phyloP scores from a whole-genome alignment of 2,113 vertebrate species.

The Dryoscopus gambensis region DNA sequence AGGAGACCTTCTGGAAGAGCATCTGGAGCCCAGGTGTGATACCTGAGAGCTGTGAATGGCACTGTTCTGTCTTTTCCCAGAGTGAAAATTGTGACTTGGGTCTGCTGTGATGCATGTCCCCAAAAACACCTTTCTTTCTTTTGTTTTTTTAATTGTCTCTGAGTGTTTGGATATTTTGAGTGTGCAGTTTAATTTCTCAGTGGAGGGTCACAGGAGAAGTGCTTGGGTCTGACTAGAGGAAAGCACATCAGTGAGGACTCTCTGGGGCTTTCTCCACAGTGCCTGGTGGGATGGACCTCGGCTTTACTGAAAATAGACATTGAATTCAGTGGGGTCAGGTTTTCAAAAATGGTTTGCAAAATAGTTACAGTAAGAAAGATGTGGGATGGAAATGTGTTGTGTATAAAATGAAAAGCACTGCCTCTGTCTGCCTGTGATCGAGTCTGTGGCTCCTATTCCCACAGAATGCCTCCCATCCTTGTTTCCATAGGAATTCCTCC shows the following conservation, averaged over 20 bases:
- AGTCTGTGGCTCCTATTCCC: background rate
- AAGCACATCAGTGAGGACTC: background rate
- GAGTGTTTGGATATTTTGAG: background rate
- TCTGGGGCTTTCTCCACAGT: background rate
- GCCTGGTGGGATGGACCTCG: background rate
- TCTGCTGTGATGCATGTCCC: too few relatives aligned
- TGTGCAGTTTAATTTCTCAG: background rate
- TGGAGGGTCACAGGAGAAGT: background rate
- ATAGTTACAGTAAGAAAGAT: background rate
- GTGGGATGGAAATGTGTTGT: background rate
- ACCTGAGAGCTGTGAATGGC: background rate
- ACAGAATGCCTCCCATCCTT: background rate
- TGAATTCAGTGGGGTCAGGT: background rate
- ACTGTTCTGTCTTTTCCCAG: background rate
- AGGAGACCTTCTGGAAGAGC: background rate
- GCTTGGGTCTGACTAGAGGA: background rate
- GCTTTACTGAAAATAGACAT: background rate
- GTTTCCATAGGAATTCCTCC: background rate
- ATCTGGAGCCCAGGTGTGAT: background rate
- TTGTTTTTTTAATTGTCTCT: background rate
- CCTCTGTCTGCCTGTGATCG: background rate
- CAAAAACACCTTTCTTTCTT: too few relatives aligned
- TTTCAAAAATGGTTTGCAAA: background rate
- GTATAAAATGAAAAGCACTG: background rate
- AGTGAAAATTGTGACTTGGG: background rate